phyloP scores from a whole-genome alignment of 2,888 invertebrate species.

The Stenchaetothrips biformis region DNA sequence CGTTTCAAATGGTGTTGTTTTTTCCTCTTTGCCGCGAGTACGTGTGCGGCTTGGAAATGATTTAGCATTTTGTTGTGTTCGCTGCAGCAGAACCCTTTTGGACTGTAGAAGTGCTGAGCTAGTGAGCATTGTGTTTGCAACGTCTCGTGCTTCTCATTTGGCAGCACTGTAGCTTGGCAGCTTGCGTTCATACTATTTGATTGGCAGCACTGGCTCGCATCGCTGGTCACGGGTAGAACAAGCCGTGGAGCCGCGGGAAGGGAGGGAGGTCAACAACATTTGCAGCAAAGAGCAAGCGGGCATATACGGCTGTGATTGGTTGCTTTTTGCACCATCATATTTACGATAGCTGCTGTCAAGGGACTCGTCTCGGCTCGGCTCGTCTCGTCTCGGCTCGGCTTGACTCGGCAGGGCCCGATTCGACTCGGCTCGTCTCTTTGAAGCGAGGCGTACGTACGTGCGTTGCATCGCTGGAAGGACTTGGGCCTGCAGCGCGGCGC shows the following conservation, averaged over 20 bases:
- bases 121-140: background rate
- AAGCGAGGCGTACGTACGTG: no score
- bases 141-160: background rate
- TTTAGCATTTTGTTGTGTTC: no score
- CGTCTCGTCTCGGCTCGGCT: background rate
- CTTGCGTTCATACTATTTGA: background rate
- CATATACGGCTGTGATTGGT: slow-evolving; percentile 10
- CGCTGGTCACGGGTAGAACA: no score
- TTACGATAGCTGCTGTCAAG: slow-evolving; percentile 17
- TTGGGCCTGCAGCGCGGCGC: no score
- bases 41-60: no score
- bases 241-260: background rate
- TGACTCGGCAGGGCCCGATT: background rate
- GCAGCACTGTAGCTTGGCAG: background rate
- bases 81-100: no score
- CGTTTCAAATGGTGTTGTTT: no score
- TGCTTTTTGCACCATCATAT: slow-evolving; percentile 21
- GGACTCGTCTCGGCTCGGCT: background rate
- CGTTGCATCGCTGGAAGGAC: no score
- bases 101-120: no score
- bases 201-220: background rate
- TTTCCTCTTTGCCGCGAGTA: no score
- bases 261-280: background rate
- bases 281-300: background rate
- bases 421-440: background rate